Evolutionary conservation across 2,113 vertebrate genomes (phyloP), one percentile per base, ranked within the genome.

Genomic region (Plecotus auritus): DNA sequence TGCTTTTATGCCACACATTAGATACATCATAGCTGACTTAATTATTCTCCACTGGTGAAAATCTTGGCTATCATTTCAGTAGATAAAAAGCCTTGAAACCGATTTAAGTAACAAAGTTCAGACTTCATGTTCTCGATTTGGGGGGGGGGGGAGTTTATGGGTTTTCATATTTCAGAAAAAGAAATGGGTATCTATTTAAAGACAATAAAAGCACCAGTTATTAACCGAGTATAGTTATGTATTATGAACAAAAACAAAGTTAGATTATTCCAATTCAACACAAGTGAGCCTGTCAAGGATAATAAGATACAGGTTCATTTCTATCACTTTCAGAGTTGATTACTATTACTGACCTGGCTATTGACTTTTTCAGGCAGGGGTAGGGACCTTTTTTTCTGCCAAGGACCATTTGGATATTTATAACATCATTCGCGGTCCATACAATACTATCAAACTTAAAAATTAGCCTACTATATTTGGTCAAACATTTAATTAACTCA

Each of bases 91-190:
- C 51, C 2, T 32, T 70, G 69, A 47, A 76, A 59, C 42, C 22
- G 54, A 42, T 49, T 30, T 69, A 49, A 76, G 40, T 70, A 64
- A 49, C 13, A 30, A 37, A 42, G 69, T 42, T 73, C 70, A 42
- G 12, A 42, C 28, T 80, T 95, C n/a, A 35, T 11, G 42, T 66
- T 88, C 74, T 86, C 51, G 22, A 94, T 88, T 49, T 35, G 35
- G 22, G 17, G 35, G 49, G 28, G 18, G 9, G 13, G 16, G 59
- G 72, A 76, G 23, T 90, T 47, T 59, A 18, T 81, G 12, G 9
- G 35, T 37, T 93, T 84, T 70, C 87, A 61, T 87, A 85, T 70
- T 72, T 91, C n/a, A 84, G 77, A 88, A 66, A 80, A 94, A 45
- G 30, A 54, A 66, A n/a, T 37, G 28, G 64, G 11, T 6, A 59